phyloP scores from a whole-genome alignment of 2,888 invertebrate species.

The Yponomeuta sedellus region DNA sequence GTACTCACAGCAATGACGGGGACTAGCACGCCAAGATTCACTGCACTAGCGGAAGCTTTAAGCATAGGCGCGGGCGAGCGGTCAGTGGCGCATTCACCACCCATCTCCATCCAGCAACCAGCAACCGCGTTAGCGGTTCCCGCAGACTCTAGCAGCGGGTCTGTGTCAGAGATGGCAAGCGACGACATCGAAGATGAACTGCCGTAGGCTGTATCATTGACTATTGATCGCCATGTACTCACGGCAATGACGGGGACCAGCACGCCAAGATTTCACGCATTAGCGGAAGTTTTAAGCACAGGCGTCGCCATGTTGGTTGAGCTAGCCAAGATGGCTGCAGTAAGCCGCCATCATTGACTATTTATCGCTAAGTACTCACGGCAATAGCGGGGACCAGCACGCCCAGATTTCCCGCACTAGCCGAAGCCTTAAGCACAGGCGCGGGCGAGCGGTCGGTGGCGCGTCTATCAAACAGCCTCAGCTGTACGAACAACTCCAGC shows the following conservation, averaged over 20 bases:
- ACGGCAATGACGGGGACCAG: conserved; percentile 98
- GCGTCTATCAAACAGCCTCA: conserved; percentile 97
- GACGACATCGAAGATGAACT: too few species aligned
- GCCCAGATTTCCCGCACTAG: conserved; percentile 97
- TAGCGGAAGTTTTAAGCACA: conserved; percentile 90
- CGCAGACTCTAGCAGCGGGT: too few species aligned
- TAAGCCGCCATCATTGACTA: too few species aligned
- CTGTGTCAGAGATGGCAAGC: too few species aligned
- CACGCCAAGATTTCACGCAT: conserved; percentile 97
- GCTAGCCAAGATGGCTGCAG: too few species aligned
- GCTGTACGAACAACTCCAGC: conserved; percentile 85
- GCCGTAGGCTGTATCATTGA: not conserved
- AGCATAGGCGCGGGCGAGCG: conserved; percentile 76
- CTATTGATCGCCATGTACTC: not conserved
- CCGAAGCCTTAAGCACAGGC: conserved; percentile 87
- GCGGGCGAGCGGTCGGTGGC: too few species aligned
- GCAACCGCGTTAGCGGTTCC: too few species aligned
- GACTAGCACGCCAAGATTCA: conserved; percentile 97
- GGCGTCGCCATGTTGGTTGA: too few species aligned
- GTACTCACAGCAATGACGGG: conserved; percentile 92
- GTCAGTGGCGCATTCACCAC: too few species aligned
- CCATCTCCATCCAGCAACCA: too few species aligned
- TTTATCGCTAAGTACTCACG: conserved; percentile 48
- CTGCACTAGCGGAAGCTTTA: conserved; percentile 96
- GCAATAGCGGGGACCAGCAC: conserved; percentile 99